Percentiles rank a stretch among this genome's conserved stretches.
Evolutionary conservation across 2,113 vertebrate species (phyloP).

Genomic region (Buteo buteo): DNA sequence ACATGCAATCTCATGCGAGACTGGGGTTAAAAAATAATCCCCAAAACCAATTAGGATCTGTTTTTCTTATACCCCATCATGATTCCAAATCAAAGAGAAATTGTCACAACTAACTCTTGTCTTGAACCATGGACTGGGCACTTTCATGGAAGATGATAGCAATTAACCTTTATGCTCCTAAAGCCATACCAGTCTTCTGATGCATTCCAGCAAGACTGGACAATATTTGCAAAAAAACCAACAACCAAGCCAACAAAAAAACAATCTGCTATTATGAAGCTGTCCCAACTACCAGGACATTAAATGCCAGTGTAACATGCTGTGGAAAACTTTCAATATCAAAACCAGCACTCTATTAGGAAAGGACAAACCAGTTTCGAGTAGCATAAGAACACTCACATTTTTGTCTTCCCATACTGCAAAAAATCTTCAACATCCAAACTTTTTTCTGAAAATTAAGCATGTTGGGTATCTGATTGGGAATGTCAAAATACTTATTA

Average conservation of each 20-base stretch:
- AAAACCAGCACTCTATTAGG: neutral
- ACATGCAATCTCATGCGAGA: neutral
- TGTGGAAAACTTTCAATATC: neutral
- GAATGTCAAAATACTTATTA: neutral
- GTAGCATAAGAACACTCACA: neutral
- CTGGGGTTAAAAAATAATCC: neutral
- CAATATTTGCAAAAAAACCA: neutral
- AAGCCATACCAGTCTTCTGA: neutral
- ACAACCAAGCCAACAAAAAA: neutral
- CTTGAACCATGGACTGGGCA: neutral
- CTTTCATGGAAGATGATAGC: neutral
- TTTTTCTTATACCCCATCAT: neutral
- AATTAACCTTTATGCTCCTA: neutral
- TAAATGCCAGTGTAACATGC: neutral
- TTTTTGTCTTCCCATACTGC: neutral
- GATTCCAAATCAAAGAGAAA: neutral
- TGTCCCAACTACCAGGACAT: neutral
- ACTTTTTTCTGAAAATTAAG: neutral
- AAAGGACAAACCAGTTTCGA: neutral
- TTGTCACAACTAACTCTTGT: neutral
- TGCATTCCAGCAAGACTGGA: neutral
- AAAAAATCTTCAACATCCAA: neutral
- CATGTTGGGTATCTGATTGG: neutral
- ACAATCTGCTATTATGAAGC: neutral
- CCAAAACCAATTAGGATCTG: neutral